Base-by-base conservation (phyloP, 1,140 invertebrate species). In the Cheumatopsyche charites region DNA sequence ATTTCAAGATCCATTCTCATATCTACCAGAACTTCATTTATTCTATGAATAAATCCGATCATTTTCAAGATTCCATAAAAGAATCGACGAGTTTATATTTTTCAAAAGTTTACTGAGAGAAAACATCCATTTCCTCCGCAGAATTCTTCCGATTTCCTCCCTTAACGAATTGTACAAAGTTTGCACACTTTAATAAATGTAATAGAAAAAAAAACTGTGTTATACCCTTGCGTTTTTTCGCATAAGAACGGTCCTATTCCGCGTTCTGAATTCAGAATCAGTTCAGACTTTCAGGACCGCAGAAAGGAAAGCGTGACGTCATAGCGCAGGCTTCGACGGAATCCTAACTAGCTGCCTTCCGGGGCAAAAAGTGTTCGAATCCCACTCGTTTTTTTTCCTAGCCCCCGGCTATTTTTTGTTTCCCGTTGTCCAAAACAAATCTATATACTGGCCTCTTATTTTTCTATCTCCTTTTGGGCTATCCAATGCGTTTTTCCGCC, bases 181-280 rank as follows among this genome's bases (percentile, higher is more conserved):
- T 36, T 36, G 3, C 29, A 3, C 3, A 9, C 29, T 36, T 36
- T 36, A 36, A 36, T 36, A 36, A 36, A 36, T 36, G 9, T 36
- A 36, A 36, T 36, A 36, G 29, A 58, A 58, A 58, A 12, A 52
- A 25, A 47, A 47, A 47, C 15, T 12, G 15, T 47, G 11, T n/a
- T 47, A 47, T 47, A 47, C 13, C 15, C 43, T 47, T 12, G 15
- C 13, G 43, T 47, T 47, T 47, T n/a, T 15, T 12, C 43, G 15
- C 13, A 47, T 47, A 47, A 47, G 43, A 47, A 15, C 12, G 55
- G 19, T 13, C 7, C 13, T 19, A 25, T 9, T 23, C 5, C 21
- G 55, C 55, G 55, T 58, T 25, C 55, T 25, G 55, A 58, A 58
- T 58, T 25, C 21, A n/a, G 23, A 58, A 58, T 58, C 23, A 58